A percentile compares a stretch with the other conserved stretches of the same genome.
Evolutionary conservation across 2,888 invertebrate genomes (phyloP).

Genomic region (Drosophila fulvimacula): DNA sequence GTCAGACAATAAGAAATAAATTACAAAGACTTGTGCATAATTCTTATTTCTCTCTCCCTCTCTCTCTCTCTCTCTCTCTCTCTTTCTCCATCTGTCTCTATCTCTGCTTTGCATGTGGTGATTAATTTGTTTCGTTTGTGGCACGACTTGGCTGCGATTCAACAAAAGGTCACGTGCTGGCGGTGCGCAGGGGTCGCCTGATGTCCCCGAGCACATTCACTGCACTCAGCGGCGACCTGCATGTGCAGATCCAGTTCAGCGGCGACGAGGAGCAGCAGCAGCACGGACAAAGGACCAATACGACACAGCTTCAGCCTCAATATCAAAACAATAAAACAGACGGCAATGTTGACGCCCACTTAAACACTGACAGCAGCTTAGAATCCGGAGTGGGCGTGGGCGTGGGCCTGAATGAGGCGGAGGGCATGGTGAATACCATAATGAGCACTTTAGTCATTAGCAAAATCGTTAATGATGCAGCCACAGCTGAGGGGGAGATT

Average conservation of each 20-base stretch:
- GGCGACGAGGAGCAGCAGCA: slow-evolving; percentile 43
- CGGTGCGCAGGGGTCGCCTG: slow-evolving; percentile 86
- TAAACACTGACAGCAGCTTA: slow-evolving; percentile 49
- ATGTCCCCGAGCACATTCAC: slow-evolving; percentile 91
- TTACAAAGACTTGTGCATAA: slow-evolving; percentile 68
- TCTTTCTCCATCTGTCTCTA: not conserved
- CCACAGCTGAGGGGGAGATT: slow-evolving; percentile 34
- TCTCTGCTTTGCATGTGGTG: slow-evolving; percentile 57
- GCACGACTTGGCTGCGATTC: slow-evolving; percentile 46
- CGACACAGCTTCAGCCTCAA: slow-evolving; percentile 28
- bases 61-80: not conserved
- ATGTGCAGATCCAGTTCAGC: slow-evolving; percentile 87
- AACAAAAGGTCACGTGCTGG: slow-evolving; percentile 84
- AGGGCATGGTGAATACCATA: slow-evolving; percentile 75
- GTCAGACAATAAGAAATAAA: slow-evolving; percentile 67
- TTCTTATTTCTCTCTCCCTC: slow-evolving; percentile 50
- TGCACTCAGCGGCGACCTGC: slow-evolving; percentile 92
- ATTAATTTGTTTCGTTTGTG: slow-evolving; percentile 54
- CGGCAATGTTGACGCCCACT: slow-evolving; percentile 50
- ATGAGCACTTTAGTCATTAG: slow-evolving; percentile 83
- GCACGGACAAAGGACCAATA: slow-evolving; percentile 12
- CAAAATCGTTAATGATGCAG: slow-evolving; percentile 81
- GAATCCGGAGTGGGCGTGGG: not conserved
- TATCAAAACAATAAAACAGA: slow-evolving; percentile 40
- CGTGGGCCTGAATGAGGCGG: slow-evolving; percentile 1